A percentile compares a stretch with the other conserved stretches of the same genome.
Evolutionary conservation across 2,113 vertebrate genomes (phyloP).

Genomic region (Salvelinus alpinus): DNA sequence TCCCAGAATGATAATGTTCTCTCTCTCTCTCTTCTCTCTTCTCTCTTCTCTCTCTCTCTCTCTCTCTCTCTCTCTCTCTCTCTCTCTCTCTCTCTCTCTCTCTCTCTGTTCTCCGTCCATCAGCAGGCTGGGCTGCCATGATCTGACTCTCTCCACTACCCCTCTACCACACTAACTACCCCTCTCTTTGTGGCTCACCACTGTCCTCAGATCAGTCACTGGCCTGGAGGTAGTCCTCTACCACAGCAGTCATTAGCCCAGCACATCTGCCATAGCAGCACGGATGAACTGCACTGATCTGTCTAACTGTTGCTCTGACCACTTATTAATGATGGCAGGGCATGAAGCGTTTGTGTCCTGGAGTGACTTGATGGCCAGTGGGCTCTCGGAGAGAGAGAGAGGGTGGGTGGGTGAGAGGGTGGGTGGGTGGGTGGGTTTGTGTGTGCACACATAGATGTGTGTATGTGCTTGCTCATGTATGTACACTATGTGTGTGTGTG

Average conservation of each 20-base stretch:
- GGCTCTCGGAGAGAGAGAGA: too few relatives aligned
- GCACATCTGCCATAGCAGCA: slow-evolving; percentile 46
- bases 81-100: background rate
- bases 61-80: background rate
- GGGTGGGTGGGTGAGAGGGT: background rate
- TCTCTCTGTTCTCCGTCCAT: background rate
- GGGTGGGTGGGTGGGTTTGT: background rate
- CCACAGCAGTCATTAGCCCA: slow-evolving; percentile 49
- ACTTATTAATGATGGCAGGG: too few relatives aligned
- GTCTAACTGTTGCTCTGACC: slow-evolving; percentile 18
- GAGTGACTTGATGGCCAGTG: slow-evolving; percentile 29
- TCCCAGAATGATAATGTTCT: too few relatives aligned
- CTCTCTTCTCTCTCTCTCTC: background rate
- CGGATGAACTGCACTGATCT: slow-evolving; percentile 15
- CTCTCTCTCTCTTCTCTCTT: too few relatives aligned
- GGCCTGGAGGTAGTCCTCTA: slow-evolving; percentile 23
- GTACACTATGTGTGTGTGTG: background rate
- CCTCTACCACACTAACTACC: background rate
- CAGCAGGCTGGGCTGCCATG: background rate
- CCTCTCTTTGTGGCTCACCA: background rate
- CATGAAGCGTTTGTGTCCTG: slow-evolving; percentile 14
- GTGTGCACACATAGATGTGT: slow-evolving; percentile 22
- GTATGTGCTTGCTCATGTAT: background rate
- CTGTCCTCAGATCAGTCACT: background rate
- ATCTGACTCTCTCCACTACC: background rate